A percentile compares a stretch with the other conserved stretches of the same genome.
phyloP scores from a whole-genome alignment of 2,888 invertebrate species.

The Oligia latruncula region DNA sequence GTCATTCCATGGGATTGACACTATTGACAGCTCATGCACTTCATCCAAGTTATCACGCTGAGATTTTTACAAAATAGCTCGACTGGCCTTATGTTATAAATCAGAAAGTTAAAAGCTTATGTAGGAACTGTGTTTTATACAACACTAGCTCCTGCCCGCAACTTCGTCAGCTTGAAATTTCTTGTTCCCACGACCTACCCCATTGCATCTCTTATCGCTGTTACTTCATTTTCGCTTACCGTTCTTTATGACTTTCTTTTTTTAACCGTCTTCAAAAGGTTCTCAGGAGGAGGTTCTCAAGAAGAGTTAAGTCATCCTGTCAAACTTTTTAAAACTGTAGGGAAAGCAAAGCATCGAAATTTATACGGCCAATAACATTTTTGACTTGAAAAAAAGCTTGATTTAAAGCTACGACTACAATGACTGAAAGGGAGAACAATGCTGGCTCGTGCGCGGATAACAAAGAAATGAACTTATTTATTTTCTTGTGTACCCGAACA shows the following conservation, averaged over 20 bases:
- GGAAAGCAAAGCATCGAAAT: not conserved
- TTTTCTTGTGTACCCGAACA: not conserved
- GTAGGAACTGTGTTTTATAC: not conserved
- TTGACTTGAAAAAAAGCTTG: not conserved
- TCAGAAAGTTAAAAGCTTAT: constrained; percentile 21
- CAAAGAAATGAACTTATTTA: not conserved
- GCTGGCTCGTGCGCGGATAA: not conserved
- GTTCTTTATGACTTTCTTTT: too few species aligned
- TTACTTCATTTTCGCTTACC: too few species aligned
- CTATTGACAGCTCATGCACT: too few species aligned
- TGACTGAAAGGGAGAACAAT: not conserved
- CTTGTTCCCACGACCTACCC: too few species aligned
- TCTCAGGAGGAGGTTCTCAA: too few species aligned
- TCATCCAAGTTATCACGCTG: too few species aligned
- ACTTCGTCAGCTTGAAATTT: too few species aligned
- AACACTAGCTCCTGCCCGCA: too few species aligned
- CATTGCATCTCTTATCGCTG: too few species aligned
- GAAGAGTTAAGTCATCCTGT: not conserved
- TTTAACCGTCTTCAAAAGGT: too few species aligned
- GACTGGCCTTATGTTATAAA: not conserved
- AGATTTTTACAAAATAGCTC: too few species aligned
- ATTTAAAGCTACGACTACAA: not conserved
- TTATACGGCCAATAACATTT: not conserved
- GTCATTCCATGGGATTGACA: too few species aligned
- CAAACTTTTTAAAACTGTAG: not conserved